Evolutionary conservation across 1,140 invertebrate species (phyloP).

Genomic region (Drosophila oshimai): DNA sequence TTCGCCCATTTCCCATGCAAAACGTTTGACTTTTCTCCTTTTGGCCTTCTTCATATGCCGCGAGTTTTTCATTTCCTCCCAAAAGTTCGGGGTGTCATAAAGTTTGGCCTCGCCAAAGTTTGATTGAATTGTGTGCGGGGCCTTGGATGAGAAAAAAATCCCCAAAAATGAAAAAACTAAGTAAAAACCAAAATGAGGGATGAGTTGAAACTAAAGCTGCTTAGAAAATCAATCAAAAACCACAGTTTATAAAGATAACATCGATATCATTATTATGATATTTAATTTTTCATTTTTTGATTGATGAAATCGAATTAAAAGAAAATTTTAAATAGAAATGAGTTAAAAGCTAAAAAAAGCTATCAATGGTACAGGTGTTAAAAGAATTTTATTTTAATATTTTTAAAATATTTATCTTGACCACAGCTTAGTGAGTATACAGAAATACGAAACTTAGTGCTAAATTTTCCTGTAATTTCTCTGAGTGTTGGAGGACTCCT

Average conservation of each 20-base stretch:
- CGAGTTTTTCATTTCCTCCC: conserved; percentile 64
- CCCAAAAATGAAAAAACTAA: not conserved
- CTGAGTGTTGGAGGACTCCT: not conserved
- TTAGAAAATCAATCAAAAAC: not conserved
- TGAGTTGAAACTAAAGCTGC: not conserved
- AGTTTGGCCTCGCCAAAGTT: conserved; percentile 55
- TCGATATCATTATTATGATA: too few relatives aligned
- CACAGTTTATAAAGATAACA: not conserved
- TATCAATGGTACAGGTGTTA: too few relatives aligned
- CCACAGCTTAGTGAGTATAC: too few relatives aligned
- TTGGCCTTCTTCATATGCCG: conserved; percentile 47
- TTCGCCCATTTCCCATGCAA: conserved; percentile 70
- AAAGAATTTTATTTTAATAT: too few relatives aligned
- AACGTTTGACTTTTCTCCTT: conserved; percentile 52
- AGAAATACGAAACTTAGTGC: not conserved
- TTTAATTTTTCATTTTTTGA: too few relatives aligned
- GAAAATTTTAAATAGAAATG: too few relatives aligned
- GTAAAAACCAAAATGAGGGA: not conserved
- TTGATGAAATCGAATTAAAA: too few relatives aligned
- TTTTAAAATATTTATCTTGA: too few relatives aligned
- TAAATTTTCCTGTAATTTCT: not conserved
- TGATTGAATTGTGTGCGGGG: conserved; percentile 65
- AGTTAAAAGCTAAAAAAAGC: too few relatives aligned
- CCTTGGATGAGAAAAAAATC: not conserved
- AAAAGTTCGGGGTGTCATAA: conserved; percentile 55